Evolutionary conservation across 2,113 vertebrate species (phyloP), one percentile per base, ranked within the genome.

Genomic region (Etheostoma spectabile): DNA sequence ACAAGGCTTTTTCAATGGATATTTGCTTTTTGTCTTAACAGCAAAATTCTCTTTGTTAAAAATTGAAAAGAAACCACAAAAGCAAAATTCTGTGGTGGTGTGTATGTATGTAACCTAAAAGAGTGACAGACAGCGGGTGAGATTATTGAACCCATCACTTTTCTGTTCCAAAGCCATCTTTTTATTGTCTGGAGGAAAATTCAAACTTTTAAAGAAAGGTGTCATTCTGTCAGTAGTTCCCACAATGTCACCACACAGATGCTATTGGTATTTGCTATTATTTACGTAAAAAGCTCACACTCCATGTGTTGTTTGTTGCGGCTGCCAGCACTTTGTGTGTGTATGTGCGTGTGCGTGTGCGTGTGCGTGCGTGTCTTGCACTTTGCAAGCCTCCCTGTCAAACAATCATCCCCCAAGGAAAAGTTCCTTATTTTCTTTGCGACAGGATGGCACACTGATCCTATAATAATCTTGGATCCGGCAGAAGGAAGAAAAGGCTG

Each of bases 401-500:
- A 70, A 80, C 68, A 87, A 62, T 67, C 56, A 75, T 42, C 52
- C 67, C 77, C 24, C 2, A 2, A 52, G 59, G 57, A 65, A 64
- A 80, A 48, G 19, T 52, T 80, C n/a, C 38, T 69, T 49, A 35
- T 72, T 64, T 74, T 70, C 21, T 51, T 62, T 0, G 11, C 72
- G 80, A 82, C 74, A 83, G 74, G 53, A 81, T 59, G 60, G 61
- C 61, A 13, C 13, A 2, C 42, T 51, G 76, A 55, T 67, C 63
- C 62, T 42, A 57, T 65, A 45, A 79, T 74, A 56, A 82, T 85
- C 73, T 71, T 30, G 3, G 49, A 79, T 82, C 38, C 33, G 68
- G 74, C 70, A 77, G 77, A 53, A 57, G 62, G 52, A 85, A 72
- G 69, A 86, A 70, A 65, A 59, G 7, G 42, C 33, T 59, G 42